Conservation (phyloP, 2,888 invertebrate genomes). For the Congeria kusceri region DNA sequence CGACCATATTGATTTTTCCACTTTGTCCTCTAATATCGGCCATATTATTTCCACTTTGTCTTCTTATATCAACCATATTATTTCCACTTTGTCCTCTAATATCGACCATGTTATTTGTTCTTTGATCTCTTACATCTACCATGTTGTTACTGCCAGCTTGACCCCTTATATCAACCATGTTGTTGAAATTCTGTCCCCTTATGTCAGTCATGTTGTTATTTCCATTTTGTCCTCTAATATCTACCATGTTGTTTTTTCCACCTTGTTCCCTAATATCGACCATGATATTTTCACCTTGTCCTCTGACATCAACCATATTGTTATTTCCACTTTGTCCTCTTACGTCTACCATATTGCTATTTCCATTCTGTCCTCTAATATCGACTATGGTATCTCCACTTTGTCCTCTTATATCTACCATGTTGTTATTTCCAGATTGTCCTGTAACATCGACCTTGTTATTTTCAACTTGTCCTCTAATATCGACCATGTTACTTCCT, state of each 20-base stretch:
- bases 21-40: background rate
- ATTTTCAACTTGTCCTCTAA: background rate
- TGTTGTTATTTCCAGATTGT: background rate
- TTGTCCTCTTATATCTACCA: slow-evolving; percentile 5
- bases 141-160: background rate
- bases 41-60: background rate
- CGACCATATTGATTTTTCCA: background rate
- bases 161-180: background rate
- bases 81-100: background rate
- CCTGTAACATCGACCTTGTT: background rate
- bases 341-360: slow-evolving; percentile 7
- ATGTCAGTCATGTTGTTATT: background rate
- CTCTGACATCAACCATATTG: slow-evolving; percentile 1
- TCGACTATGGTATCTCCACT: background rate
- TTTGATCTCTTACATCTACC: background rate
- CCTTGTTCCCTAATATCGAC: slow-evolving; percentile 16
- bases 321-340: background rate
- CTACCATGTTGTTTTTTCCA: background rate
- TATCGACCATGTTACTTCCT: background rate
- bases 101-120: background rate
- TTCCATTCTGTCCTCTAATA: background rate
- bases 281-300: background rate
- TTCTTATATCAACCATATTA: slow-evolving; percentile 7
- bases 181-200: background rate
- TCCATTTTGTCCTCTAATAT: background rate